These are phyloP conservation scores for Polyommatus iphigenia DNA, from an alignment of 2,888 invertebrate species.

Conservation along the genomic window DNA sequence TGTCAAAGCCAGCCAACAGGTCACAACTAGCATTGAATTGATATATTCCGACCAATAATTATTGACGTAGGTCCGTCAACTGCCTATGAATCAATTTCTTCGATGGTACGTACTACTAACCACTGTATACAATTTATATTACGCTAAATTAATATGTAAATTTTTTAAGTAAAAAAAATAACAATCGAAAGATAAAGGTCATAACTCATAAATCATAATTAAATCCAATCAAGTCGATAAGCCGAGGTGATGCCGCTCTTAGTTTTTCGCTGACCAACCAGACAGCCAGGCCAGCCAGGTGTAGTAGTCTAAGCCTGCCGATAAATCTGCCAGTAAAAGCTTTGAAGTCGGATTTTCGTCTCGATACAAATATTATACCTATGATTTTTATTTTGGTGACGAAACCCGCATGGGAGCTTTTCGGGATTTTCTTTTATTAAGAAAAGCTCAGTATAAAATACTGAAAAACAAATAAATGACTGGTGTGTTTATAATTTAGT, in stretches of 20 bases:
- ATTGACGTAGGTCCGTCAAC: no score
- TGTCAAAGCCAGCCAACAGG: no score
- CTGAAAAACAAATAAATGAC: not conserved
- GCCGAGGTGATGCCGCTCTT: not conserved
- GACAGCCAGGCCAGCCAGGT: not conserved
- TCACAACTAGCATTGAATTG: no score
- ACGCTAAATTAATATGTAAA: no score
- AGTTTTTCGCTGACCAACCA: not conserved
- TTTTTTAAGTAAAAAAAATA: no score
- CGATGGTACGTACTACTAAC: no score
- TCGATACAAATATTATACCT: constrained; percentile 9
- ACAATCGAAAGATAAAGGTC: no score
- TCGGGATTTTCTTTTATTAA: not conserved
- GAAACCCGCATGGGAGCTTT: not conserved
- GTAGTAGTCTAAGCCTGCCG: constrained; percentile 8
- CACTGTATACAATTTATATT: no score
- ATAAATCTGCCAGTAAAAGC: constrained; percentile 24
- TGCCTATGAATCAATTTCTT: no score
- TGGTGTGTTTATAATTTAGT: not conserved
- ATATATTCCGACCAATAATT: no score
- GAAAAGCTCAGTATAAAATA: not conserved
- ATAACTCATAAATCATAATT: not conserved
- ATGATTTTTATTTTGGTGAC: not conserved
- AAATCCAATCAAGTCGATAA: not conserved
- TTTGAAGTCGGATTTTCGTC: constrained; percentile 13